Percentiles rank a stretch among this genome's conserved stretches.
Evolutionary conservation across 2,888 invertebrate genomes (phyloP).

Genomic region (Mimachlamys varia): DNA sequence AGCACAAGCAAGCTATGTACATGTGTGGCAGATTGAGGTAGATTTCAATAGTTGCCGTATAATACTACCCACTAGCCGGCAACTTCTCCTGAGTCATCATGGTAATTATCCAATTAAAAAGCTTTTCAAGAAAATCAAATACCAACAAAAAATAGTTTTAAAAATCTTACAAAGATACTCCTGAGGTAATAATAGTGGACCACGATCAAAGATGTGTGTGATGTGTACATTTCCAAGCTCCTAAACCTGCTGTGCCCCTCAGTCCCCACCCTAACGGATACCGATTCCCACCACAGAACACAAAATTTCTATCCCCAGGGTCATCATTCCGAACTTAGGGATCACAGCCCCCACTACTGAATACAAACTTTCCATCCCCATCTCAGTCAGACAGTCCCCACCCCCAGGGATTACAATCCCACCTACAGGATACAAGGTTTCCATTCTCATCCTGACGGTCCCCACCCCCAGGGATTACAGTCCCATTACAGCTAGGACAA

Average conservation of each 20-base stretch:
- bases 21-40: not conserved
- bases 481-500: not conserved
- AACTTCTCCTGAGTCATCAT: slow-evolving; percentile 28
- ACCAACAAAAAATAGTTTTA: slow-evolving; percentile 36
- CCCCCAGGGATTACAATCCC: not conserved
- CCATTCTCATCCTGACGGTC: not conserved
- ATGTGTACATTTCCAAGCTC: not conserved
- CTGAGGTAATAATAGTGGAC: slow-evolving; percentile 32
- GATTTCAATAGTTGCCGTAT: not conserved
- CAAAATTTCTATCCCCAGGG: not conserved
- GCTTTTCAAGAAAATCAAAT: slow-evolving; percentile 28
- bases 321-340: not conserved
- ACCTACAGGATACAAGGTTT: no score
- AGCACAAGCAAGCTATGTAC: not conserved
- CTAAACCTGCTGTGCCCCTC: not conserved
- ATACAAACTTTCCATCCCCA: not conserved
- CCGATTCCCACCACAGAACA: not conserved
- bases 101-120: slow-evolving; percentile 34
- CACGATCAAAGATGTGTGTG: slow-evolving; percentile 24
- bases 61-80: not conserved
- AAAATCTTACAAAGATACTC: slow-evolving; percentile 36
- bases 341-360: not conserved
- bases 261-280: not conserved
- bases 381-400: no score
- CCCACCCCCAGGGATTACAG: not conserved